Percentiles rank a stretch among this genome's conserved stretches.
phyloP scores from a whole-genome alignment of 1,140 invertebrate species.

The Nixonia krombeini region DNA sequence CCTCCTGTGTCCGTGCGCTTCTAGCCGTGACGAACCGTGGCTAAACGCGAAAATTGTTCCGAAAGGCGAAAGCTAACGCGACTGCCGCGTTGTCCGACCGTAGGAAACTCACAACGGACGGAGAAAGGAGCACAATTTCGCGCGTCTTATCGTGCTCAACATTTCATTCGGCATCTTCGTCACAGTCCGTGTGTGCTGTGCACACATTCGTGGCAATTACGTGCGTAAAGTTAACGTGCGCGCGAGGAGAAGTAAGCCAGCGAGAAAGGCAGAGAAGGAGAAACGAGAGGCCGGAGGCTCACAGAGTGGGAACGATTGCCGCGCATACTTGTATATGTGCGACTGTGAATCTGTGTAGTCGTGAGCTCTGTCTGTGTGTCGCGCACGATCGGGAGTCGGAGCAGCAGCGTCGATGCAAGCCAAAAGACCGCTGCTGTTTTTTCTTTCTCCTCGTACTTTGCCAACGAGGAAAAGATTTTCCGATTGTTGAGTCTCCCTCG shows the following conservation, averaged over 20 bases:
- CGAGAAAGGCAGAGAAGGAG: not conserved
- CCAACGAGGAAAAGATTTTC: not conserved
- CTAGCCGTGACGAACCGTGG: conserved; percentile 8
- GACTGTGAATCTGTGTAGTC: not conserved
- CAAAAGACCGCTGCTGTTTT: not conserved
- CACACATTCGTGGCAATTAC: conserved; percentile 2
- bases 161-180: not conserved
- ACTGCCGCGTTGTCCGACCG: not conserved
- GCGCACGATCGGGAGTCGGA: not conserved
- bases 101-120: not conserved
- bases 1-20: conserved; percentile 1
- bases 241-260: conserved; percentile 4
- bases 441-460: not conserved
- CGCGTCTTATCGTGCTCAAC: not conserved
- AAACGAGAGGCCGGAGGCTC: too few species aligned
- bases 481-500: not conserved
- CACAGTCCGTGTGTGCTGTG: not conserved
- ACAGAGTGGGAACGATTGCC: not conserved
- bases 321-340: not conserved
- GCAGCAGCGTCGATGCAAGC: conserved; percentile 6
- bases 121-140: not conserved
- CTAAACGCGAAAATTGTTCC: not conserved
- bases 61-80: not conserved
- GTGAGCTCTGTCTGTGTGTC: not conserved
- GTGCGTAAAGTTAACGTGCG: conserved; percentile 10